These are phyloP conservation scores for Schizopygopsis pylzovi DNA, from an alignment of 2,797 vertebrate species.

Conservation along the genomic window DNA sequence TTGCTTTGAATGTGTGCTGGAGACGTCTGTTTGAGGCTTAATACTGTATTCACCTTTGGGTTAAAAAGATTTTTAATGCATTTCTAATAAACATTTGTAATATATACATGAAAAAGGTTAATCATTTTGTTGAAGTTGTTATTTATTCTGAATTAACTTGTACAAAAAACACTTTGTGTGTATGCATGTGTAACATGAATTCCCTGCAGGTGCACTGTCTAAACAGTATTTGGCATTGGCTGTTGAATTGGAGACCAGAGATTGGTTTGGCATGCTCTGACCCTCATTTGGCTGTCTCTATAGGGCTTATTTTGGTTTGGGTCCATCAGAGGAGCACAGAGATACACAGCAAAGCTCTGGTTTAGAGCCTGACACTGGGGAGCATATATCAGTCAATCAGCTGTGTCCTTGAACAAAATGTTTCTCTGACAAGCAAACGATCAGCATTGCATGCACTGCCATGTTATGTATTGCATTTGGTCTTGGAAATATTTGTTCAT, in stretches of 20 bases:
- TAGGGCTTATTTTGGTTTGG: background rate
- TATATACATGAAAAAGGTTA: background rate
- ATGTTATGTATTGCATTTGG: background rate
- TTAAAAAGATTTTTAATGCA: background rate
- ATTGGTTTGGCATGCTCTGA: background rate
- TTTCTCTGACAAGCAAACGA: background rate
- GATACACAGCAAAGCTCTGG: background rate
- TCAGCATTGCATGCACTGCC: background rate
- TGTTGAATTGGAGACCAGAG: background rate
- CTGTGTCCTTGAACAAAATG: background rate
- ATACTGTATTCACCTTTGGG: background rate
- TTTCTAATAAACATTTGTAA: background rate
- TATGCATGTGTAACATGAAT: background rate
- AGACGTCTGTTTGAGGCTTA: conserved; percentile 29
- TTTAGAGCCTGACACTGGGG: background rate
- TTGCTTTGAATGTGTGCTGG: conserved; percentile 51
- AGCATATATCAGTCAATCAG: background rate
- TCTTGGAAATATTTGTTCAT: background rate
- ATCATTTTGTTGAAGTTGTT: background rate
- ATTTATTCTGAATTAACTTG: background rate
- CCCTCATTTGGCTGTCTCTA: conserved; percentile 8
- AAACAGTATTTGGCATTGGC: conserved; percentile 2
- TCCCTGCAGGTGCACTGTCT: conserved; percentile 12
- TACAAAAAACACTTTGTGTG: background rate
- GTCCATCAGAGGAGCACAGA: background rate